These are phyloP conservation scores for Eublepharis macularius DNA, from an alignment of 2,113 vertebrate genomes.

Conservation along the genomic window DNA sequence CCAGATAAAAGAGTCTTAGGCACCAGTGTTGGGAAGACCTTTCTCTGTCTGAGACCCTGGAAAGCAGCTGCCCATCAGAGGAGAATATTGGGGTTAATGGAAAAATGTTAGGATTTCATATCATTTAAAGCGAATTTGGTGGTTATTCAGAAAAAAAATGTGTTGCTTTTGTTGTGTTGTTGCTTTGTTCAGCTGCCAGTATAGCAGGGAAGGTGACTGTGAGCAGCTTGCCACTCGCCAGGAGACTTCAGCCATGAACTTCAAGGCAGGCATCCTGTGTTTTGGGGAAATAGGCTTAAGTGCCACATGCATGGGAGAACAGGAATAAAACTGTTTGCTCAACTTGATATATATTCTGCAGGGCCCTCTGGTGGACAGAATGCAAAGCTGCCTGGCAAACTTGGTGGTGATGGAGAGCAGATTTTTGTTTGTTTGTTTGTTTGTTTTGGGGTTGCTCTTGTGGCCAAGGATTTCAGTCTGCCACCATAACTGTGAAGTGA, in stretches of 20 bases:
- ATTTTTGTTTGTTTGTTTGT: background rate
- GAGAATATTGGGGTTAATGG: too few relatives aligned
- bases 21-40: too few relatives aligned
- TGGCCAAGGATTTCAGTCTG: background rate
- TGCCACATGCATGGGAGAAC: background rate
- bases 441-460: background rate
- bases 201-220: background rate
- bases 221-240: background rate
- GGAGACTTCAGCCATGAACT: background rate
- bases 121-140: too few relatives aligned
- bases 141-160: background rate
- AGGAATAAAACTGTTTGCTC: too few relatives aligned
- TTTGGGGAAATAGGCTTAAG: background rate
- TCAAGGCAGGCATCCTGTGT: background rate
- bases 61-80: too few relatives aligned
- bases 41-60: too few relatives aligned
- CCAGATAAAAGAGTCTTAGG: too few relatives aligned
- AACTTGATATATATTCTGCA: too few relatives aligned
- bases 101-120: too few relatives aligned
- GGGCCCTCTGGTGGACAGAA: slow-evolving; percentile 37
- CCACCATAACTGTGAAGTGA: background rate
- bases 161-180: background rate
- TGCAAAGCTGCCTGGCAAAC: background rate
- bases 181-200: background rate
- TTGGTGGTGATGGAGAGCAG: background rate